These are phyloP conservation scores for Myioborus melanocephalus DNA, from an alignment of 2,797 vertebrate species.

Conservation along the genomic window DNA sequence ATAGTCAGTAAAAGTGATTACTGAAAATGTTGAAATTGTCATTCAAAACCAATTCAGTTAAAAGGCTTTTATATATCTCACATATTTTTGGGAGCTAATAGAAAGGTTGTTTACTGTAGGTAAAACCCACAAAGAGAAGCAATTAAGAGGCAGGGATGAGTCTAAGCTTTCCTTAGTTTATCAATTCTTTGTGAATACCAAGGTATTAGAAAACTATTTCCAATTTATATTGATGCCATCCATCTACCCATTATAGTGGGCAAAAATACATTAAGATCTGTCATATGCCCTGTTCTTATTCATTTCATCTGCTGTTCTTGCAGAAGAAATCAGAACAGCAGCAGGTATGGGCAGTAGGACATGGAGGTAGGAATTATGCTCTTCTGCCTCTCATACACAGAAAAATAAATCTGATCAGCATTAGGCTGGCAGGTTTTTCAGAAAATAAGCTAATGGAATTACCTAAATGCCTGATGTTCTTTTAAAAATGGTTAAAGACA, in stretches of 20 bases:
- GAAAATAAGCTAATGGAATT: background rate
- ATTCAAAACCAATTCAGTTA: slow-evolving; percentile 55
- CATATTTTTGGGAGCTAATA: slow-evolving; percentile 32
- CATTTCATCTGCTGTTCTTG: background rate
- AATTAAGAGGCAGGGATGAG: background rate
- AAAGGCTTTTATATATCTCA: slow-evolving; percentile 59
- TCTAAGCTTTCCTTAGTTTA: background rate
- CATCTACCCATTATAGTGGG: background rate
- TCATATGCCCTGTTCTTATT: background rate
- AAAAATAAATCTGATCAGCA: background rate
- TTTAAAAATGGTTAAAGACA: background rate
- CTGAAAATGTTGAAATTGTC: slow-evolving; percentile 50
- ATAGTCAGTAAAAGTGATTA: slow-evolving; percentile 45
- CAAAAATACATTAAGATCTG: background rate
- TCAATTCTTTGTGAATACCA: background rate
- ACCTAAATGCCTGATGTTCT: background rate
- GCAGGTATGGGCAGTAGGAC: background rate
- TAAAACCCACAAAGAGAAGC: slow-evolving; percentile 8
- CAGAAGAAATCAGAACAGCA: background rate
- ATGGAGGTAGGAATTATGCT: background rate
- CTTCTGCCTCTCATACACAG: background rate
- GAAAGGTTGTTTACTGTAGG: slow-evolving; percentile 45
- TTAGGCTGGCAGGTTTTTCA: background rate
- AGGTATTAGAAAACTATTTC: background rate
- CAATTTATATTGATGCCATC: background rate